phyloP scores from a whole-genome alignment of 2,797 vertebrate species.

The Amphiprion clarkii region DNA sequence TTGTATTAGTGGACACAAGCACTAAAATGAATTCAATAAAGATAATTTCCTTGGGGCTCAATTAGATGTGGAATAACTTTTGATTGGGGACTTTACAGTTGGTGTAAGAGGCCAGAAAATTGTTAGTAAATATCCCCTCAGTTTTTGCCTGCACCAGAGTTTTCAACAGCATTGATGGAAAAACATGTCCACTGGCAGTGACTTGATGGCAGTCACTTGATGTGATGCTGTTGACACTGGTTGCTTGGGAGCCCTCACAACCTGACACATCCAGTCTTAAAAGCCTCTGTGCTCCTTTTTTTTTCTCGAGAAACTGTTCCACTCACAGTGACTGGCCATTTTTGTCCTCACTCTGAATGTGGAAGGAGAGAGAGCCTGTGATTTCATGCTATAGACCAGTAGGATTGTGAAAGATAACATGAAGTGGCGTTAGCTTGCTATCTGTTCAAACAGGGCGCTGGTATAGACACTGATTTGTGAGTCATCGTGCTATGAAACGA shows the following conservation, averaged over 20 bases:
- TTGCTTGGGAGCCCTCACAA: conserved; percentile 41
- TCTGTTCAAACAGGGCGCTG: conserved; percentile 40
- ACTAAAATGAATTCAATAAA: conserved; percentile 16
- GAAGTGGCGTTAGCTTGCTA: conserved; percentile 27
- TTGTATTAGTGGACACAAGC: neutral
- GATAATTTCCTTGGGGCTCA: conserved; percentile 9
- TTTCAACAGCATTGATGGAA: conserved; percentile 28
- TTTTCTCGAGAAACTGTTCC: conserved; percentile 27
- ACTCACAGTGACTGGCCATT: conserved; percentile 27
- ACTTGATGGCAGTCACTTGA: conserved; percentile 38
- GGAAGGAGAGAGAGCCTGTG: conserved; percentile 28
- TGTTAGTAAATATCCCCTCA: neutral
- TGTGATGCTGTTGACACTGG: conserved; percentile 42
- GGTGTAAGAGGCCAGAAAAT: neutral
- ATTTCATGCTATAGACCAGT: conserved; percentile 31
- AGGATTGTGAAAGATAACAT: conserved; percentile 29
- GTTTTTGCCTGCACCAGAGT: conserved; percentile 12
- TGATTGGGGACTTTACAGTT: conserved; percentile 3
- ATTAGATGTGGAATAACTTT: conserved; percentile 11
- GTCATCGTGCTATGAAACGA: conserved; percentile 53
- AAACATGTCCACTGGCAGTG: conserved; percentile 9
- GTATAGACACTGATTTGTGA: conserved; percentile 54
- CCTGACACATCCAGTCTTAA: conserved; percentile 45
- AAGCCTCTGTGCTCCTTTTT: conserved; percentile 41
- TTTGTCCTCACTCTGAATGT: conserved; percentile 34